A percentile compares a stretch with the other conserved stretches of the same genome.
Conservation (phyloP, 2,888 invertebrate species). For the Ectemnius continuus region DNA sequence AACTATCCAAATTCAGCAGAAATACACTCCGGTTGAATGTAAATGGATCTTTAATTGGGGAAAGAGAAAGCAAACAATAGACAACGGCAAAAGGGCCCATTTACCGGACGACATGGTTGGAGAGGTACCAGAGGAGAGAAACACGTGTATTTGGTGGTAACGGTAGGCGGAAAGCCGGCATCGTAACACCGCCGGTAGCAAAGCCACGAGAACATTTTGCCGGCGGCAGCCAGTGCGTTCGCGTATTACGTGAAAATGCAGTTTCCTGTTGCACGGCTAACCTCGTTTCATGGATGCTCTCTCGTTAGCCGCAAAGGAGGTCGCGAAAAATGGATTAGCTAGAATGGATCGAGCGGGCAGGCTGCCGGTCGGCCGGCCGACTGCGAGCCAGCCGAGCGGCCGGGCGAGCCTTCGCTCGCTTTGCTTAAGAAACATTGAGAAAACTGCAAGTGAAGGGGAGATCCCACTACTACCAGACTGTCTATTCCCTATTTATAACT, state of each 20-base stretch:
- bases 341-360: slow-evolving; percentile 40
- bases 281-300: slow-evolving; percentile 61
- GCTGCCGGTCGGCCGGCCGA: slow-evolving; percentile 23
- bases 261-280: slow-evolving; percentile 65
- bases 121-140: slow-evolving; percentile 28
- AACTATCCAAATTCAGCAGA: too few relatives aligned
- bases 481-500: slow-evolving; percentile 58
- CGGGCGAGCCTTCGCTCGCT: slow-evolving; percentile 14
- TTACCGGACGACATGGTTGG: slow-evolving; percentile 36
- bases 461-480: slow-evolving; percentile 37
- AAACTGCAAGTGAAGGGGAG: slow-evolving; percentile 61
- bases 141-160: slow-evolving; percentile 41
- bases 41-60: too few relatives aligned
- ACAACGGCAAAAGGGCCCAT: slow-evolving; percentile 27
- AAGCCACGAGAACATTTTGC: slow-evolving; percentile 26
- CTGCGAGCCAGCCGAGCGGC: not conserved
- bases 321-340: slow-evolving; percentile 66
- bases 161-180: slow-evolving; percentile 42
- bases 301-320: slow-evolving; percentile 63
- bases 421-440: slow-evolving; percentile 58
- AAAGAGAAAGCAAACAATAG: slow-evolving; percentile 28
- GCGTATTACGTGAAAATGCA: slow-evolving; percentile 63
- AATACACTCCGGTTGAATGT: too few relatives aligned
- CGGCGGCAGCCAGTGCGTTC: slow-evolving; percentile 56
- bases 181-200: slow-evolving; percentile 35